Conservation (phyloP, 2,113 vertebrate species). For the Zosterops lateralis region DNA sequence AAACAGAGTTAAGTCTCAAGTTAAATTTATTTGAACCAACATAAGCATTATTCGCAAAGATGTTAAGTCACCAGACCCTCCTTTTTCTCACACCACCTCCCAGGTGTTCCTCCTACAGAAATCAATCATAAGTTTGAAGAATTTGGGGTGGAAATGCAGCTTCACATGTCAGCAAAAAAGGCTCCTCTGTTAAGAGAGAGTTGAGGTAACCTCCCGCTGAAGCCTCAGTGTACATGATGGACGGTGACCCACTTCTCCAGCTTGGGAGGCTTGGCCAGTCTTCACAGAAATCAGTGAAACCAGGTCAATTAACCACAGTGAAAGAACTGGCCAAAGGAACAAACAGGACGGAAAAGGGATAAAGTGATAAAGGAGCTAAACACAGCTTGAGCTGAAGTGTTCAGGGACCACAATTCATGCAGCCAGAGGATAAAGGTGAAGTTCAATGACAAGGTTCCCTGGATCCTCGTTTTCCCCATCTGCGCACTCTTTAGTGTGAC, state of each 20-base stretch:
- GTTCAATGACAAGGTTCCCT: not conserved
- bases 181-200: not conserved
- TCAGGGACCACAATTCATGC: not conserved
- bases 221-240: not conserved
- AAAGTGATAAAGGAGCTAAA: conserved; percentile 31
- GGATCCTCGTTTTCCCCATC: not conserved
- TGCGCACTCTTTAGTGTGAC: not conserved
- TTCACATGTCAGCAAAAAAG: not conserved
- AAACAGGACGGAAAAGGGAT: not conserved
- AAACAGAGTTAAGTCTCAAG: not conserved
- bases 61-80: not conserved
- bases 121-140: not conserved
- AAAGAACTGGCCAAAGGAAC: not conserved
- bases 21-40: not conserved
- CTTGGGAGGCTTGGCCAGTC: not conserved
- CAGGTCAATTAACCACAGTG: not conserved
- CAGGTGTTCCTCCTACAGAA: not conserved
- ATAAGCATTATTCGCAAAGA: accelerated
- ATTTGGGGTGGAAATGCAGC: not conserved
- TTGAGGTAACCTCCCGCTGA: not conserved
- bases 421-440: conserved; percentile 7
- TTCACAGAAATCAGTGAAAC: not conserved
- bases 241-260: not conserved
- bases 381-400: not conserved
- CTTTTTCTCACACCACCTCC: not conserved